These are phyloP conservation scores for Noctua pronuba DNA, from an alignment of 2,888 invertebrate genomes.

Conservation along the genomic window DNA sequence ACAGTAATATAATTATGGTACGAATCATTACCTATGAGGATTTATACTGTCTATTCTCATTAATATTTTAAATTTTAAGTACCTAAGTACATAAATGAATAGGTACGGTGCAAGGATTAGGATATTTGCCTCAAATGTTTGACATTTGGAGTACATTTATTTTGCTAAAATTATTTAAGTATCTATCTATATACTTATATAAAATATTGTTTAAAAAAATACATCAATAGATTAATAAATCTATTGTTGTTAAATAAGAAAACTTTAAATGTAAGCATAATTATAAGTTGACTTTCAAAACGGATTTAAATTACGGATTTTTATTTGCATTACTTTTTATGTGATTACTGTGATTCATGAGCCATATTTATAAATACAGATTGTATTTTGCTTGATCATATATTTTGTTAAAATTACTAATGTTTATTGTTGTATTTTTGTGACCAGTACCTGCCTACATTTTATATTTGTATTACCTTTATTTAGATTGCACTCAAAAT, in stretches of 20 bases:
- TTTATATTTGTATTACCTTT: constrained; percentile 3
- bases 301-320: constrained; percentile 1
- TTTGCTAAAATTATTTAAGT: constrained; percentile 20
- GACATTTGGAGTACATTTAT: constrained; percentile 18
- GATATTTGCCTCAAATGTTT: constrained; percentile 11
- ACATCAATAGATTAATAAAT: not conserved
- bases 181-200: not conserved
- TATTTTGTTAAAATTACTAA: not conserved
- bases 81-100: not conserved
- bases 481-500: not conserved
- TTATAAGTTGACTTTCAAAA: constrained; percentile 8
- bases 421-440: constrained; percentile 1
- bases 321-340: not conserved
- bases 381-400: not conserved
- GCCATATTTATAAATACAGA: not conserved
- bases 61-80: not conserved
- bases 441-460: not conserved
- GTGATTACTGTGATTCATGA: not conserved
- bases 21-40: not conserved
- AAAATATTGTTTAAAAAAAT: not conserved
- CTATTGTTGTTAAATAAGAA: constrained; percentile 3
- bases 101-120: not conserved
- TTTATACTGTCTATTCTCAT: not conserved
- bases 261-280: not conserved
- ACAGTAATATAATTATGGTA: constrained; percentile 5